Base-by-base conservation (phyloP, 2,797 vertebrate species). In the Sebastes variabilis region DNA sequence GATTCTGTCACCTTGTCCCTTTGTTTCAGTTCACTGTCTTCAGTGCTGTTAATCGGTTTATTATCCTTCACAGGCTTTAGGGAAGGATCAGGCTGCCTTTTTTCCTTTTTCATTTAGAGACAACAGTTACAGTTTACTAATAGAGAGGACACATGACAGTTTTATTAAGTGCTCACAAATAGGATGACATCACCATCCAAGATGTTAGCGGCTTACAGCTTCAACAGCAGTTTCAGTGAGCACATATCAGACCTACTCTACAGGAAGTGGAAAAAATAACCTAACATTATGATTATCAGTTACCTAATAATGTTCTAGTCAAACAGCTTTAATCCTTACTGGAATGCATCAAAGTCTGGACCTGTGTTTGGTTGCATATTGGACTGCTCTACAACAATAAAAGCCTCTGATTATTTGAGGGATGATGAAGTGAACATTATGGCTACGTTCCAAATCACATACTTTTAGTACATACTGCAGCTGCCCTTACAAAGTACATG, bases 1-100 rank as follows among this genome's bases (percentile, higher is more conserved):
- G 66, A 77, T 67, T 32, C 55, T 69, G 52, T 66, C 72, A 66
- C 75, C 74, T 67, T 84, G 81, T 69, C 34, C 16, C 55, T 67
- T 30, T 70, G 72, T 69, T 75, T 62, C 56, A 54, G 7, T 56
- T 76, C 69, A 71, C 46, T 56, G 6, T 83, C 75, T 72, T 74
- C n/a, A 54, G 20, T 9, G 66, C 56, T 84, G 9, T 81, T 84
- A 62, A 75, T 69, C 11, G 4, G 59, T 71, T 72, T 70, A 71
- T 64, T 59, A 49, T 49, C 46, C 73, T 69, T 83, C 72, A 58
- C 30, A 75, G 64, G 34, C 58, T 76, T 79, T 70, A 49, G 36
- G 4, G 49, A 55, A 55, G 38, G 38, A 84, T 70, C 30, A 38
- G 20, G 8, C 38, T 38, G 25, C 8, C 12, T 14, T 32, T 52